Conservation (phyloP, 2,888 invertebrate species). For the Leucoma salicis region DNA sequence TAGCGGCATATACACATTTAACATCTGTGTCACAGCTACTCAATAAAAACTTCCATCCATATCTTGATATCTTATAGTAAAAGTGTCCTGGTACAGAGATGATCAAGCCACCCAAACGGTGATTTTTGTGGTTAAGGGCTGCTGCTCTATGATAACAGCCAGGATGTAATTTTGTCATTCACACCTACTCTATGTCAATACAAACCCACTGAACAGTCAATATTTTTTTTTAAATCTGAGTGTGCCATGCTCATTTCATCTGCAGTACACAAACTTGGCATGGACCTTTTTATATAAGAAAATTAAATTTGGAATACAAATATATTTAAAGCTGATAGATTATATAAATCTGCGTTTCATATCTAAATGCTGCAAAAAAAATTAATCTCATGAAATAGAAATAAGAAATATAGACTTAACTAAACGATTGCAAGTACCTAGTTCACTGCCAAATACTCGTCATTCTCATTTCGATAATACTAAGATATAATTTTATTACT, state of each 20-base stretch:
- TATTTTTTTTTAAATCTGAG: no score
- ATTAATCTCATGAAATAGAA: conserved; percentile 58
- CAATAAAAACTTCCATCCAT: conserved; percentile 22
- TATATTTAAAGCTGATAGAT: conserved; percentile 37
- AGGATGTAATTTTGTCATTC: no score
- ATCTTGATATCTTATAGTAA: no score
- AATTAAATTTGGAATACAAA: conserved; percentile 31
- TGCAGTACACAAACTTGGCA: not conserved
- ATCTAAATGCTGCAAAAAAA: conserved; percentile 71
- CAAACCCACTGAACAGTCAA: no score
- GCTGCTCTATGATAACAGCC: no score
- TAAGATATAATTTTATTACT: conserved; percentile 45
- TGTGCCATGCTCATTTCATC: not conserved
- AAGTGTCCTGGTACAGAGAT: no score
- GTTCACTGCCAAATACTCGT: conserved; percentile 62
- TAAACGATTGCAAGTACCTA: conserved; percentile 48
- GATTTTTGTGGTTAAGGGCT: no score
- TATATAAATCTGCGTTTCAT: conserved; percentile 31
- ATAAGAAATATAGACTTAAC: conserved; percentile 37
- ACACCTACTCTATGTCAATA: no score
- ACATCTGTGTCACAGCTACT: conserved; percentile 61
- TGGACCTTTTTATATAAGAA: conserved; percentile 9
- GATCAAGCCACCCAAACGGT: no score
- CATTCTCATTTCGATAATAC: conserved; percentile 47
- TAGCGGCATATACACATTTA: conserved; percentile 81